phyloP scores from a whole-genome alignment of 64 coral and sea anemone species.

The Cladopsammia gracilis region DNA sequence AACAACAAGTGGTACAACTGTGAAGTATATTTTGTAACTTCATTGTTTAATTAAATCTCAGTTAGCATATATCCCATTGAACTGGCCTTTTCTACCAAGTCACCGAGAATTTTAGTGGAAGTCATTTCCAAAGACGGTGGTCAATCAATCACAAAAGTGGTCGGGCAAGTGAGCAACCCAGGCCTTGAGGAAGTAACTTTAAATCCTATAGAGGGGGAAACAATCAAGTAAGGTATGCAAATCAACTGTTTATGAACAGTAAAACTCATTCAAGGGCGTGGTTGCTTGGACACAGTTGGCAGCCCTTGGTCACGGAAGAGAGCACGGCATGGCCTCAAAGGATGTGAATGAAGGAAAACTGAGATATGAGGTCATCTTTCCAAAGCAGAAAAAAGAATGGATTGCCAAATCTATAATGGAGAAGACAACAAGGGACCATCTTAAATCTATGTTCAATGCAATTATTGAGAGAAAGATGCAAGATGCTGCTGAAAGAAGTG shows the following conservation, averaged over 20 bases:
- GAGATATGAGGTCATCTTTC: constrained; percentile 10
- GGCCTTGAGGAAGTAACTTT: constrained; percentile 17
- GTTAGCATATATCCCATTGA: constrained; percentile 22
- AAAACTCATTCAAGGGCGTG: no score
- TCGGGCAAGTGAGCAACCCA: constrained; percentile 22
- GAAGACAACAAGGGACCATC: constrained; percentile 33
- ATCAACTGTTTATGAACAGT: background rate
- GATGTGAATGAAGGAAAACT: constrained; percentile 19
- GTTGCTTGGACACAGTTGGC: constrained; percentile 28
- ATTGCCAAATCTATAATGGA: constrained; percentile 46
- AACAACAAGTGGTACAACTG: background rate
- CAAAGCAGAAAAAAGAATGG: constrained; percentile 15
- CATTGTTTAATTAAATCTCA: background rate
- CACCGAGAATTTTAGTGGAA: constrained; percentile 27
- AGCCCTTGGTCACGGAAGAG: constrained; percentile 35
- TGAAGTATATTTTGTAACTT: background rate
- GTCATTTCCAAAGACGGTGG: constrained; percentile 20
- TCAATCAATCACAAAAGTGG: constrained; percentile 3
- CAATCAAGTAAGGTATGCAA: constrained; percentile 17
- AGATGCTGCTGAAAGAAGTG: constrained; percentile 43
- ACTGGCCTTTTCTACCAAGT: constrained; percentile 20
- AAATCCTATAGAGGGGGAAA: constrained; percentile 14
- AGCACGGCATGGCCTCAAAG: background rate
- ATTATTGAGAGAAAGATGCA: constrained; percentile 24
- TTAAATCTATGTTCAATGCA: constrained; percentile 1